Evolutionary conservation across 64 coral and sea anemone species (phyloP), one percentile per base, ranked within the genome.

Genomic region (Pachyseris speciosa): DNA sequence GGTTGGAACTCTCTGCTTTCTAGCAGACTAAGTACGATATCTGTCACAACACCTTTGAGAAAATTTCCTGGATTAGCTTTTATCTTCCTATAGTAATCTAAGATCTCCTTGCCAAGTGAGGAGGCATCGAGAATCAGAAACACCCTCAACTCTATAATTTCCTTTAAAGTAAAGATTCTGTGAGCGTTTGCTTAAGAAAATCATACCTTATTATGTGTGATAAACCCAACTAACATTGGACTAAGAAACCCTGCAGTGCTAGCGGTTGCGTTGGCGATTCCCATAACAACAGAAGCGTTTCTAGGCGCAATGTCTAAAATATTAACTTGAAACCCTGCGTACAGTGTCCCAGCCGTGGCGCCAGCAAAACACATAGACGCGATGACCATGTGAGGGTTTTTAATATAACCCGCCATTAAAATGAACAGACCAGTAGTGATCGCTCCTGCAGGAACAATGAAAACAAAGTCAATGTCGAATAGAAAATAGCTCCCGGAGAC

Each of bases 251-350:
- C 95, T 10, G 95, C 89, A 24, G 80, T 84, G 12, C 80, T 88
- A 31, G 86, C 91, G 19, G 89, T 86, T 61, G 91, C 93, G 91
- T 96, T 96, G 19, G 69, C 47, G 24, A 96, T 88, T 33, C 95
- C 95, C 95, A 96, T 96, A 31, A 96, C 84, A 80, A 96, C 68
- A 2, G 91, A 88, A 2, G 95, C 90, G 39, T 90, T 93, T 5
- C 95, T 78, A 0, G 95, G 95, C 9, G 95, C 95, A 20, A 96
- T 93, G 53, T 96, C 95, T 39, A 96, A 37, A 47, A 96, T 96
- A 70, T 96, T 96, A n/a, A 96, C 95, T 84, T 96, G 95, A 50
- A 96, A 96, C 1, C 95, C 95, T n/a, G 95, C 86, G 32, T 96
- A 96, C n/a, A 93, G 26, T 25, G 90, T 37, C 15, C 95, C 95